Conservation (phyloP, 30 jellyfish, hydroid and myxozoan genomes). For the Aurelia sp. region DNA sequence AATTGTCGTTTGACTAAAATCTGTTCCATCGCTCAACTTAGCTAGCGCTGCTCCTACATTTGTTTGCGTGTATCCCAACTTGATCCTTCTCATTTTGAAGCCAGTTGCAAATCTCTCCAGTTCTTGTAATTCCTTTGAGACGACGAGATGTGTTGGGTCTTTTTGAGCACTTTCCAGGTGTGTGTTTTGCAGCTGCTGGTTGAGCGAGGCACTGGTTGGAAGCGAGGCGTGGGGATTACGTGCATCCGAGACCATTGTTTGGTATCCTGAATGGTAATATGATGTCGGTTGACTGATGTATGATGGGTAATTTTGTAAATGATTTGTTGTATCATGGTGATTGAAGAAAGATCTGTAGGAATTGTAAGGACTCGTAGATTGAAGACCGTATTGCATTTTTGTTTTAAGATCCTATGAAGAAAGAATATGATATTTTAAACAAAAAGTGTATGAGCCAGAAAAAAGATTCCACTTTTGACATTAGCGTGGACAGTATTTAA, state of each 20-base stretch:
- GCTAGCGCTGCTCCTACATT: constrained; percentile 88
- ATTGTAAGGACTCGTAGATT: constrained; percentile 63
- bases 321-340: constrained; percentile 65
- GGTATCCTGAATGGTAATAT: constrained; percentile 75
- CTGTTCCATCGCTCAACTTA: constrained; percentile 82
- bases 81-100: constrained; percentile 83
- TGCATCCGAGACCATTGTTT: constrained; percentile 59
- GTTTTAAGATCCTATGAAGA: constrained; percentile 33
- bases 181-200: constrained; percentile 39
- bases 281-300: constrained; percentile 76
- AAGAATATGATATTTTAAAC: background rate
- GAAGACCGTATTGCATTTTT: constrained; percentile 79
- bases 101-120: constrained; percentile 81
- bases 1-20: constrained; percentile 85
- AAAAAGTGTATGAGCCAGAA: background rate
- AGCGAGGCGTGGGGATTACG: constrained; percentile 81
- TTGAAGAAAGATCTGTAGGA: constrained; percentile 68
- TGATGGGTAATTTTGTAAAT: constrained; percentile 72
- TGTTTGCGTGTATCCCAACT: constrained; percentile 84
- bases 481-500: no score
- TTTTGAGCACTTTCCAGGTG: constrained; percentile 55
- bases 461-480: no score
- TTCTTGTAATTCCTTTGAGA: constrained; percentile 82
- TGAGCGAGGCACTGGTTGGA: constrained; percentile 53
- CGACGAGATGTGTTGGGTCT: constrained; percentile 58